Evolutionary conservation across 2,888 invertebrate genomes (phyloP), one percentile per base, ranked within the genome.

Genomic region (Aporophyla nigra): DNA sequence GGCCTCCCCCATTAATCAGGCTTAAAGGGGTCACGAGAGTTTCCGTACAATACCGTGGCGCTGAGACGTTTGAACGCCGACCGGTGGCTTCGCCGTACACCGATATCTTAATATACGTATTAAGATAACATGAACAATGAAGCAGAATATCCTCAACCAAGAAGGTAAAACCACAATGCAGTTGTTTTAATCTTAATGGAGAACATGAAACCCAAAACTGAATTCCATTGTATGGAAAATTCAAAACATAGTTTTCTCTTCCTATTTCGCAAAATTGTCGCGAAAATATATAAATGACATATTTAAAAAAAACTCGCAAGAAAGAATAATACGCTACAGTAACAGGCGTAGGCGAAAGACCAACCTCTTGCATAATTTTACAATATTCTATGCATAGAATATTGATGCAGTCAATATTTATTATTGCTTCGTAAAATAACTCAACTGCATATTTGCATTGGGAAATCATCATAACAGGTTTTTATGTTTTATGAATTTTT

Each of bases 1-100:
- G 84, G 89, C 87, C 86, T 90, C 87, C 76, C 87, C 89, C 91
- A 94, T 96, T 95, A 94, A 95, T 95, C 94, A 94, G 92, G 93
- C 92, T 92, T 93, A 93, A 93, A 92, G 91, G 91, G 92, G 93
- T 93, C 91, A 92, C 83, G 87, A 89, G 86, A 87, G 87, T 88
- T 90, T 89, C 86, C 87, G 88, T 89, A 90, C 89, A 89, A 91
- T 90, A 85, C 86, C 84, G 79, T 85, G 87, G 89, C 91, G 89
- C 87, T 88, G 91, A 93, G 93, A 92, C 92, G 88, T 88, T 89
- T 83, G 85, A 90, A 90, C 91, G 89, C 91, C 87, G 78, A 85
- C 73, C 80, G 82, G 82, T 77, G 80, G 83, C 84, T 86, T 80
- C 66, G 54, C 80, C 77, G 74, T 77, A 72, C 80, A 43, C 75